Conservation (phyloP, 2,888 invertebrate genomes). For the Microplitis deprimator region DNA sequence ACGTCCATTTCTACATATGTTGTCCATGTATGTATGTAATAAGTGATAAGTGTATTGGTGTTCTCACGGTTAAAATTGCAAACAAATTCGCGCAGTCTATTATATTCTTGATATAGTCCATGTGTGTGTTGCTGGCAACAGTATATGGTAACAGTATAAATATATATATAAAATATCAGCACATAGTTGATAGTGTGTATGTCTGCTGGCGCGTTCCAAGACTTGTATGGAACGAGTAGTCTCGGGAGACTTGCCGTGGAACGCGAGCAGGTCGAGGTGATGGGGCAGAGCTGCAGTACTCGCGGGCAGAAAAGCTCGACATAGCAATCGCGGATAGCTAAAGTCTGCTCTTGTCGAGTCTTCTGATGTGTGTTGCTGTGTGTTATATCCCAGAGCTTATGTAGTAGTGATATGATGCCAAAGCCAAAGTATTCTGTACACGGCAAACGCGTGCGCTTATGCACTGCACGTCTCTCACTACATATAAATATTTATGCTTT, state of each 20-base stretch:
- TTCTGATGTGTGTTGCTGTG: background rate
- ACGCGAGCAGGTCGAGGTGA: slow-evolving; percentile 30
- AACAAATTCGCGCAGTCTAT: slow-evolving; percentile 21
- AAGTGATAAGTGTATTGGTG: background rate
- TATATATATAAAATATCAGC: background rate
- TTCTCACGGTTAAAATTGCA: slow-evolving; percentile 30
- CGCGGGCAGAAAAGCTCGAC: background rate
- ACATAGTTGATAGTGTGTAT: background rate
- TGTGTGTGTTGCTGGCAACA: background rate
- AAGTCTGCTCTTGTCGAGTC: background rate
- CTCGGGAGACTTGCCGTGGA: slow-evolving; percentile 18
- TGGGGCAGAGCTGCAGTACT: slow-evolving; percentile 4
- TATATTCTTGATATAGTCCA: background rate
- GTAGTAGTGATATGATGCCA: no score
- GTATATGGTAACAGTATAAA: no score
- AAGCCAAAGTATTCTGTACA: slow-evolving; percentile 47
- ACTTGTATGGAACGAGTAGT: slow-evolving; percentile 25
- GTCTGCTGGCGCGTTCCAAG: slow-evolving; percentile 17
- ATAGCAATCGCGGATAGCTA: background rate
- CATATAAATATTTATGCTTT: slow-evolving; percentile 53
- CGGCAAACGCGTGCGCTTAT: slow-evolving; percentile 51
- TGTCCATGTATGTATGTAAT: background rate
- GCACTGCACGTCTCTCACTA: slow-evolving; percentile 51
- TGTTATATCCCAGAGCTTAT: background rate
- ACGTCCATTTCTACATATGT: background rate